Conservation (phyloP, 2,888 invertebrate species). For the Euproctis similis region DNA sequence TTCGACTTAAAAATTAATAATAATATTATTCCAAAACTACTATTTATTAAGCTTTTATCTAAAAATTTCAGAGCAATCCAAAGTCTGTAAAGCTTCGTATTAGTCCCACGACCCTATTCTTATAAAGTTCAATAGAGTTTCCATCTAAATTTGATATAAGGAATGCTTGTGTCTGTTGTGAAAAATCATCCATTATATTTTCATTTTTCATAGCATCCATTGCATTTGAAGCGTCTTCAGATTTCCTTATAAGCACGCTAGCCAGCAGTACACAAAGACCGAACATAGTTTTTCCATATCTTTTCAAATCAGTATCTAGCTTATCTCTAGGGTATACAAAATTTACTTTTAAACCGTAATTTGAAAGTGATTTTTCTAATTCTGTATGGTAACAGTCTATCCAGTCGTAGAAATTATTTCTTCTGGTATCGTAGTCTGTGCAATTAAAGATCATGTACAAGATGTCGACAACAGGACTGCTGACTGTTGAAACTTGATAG, state of each 20-base stretch:
- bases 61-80: slow-evolving; percentile 5
- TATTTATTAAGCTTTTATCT: too few relatives aligned
- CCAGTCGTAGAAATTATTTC: slow-evolving; percentile 26
- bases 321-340: slow-evolving; percentile 24
- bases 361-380: slow-evolving; percentile 20
- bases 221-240: slow-evolving; percentile 22
- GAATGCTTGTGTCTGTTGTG: neutral
- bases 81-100: slow-evolving; percentile 19
- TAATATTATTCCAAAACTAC: too few relatives aligned
- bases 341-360: slow-evolving; percentile 23
- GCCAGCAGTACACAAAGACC: slow-evolving; percentile 15
- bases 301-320: slow-evolving; percentile 26
- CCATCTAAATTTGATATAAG: slow-evolving; percentile 6
- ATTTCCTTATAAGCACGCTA: slow-evolving; percentile 16
- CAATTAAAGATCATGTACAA: slow-evolving; percentile 36
- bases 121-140: slow-evolving; percentile 11
- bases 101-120: slow-evolving; percentile 16
- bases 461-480: slow-evolving; percentile 30
- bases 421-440: slow-evolving; percentile 29
- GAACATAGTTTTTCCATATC: slow-evolving; percentile 21
- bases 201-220: slow-evolving; percentile 10
- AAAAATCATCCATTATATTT: neutral
- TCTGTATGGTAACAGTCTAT: slow-evolving; percentile 28
- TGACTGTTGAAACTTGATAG: slow-evolving; percentile 31
- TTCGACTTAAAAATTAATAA: too few relatives aligned